Evolutionary conservation across 2,113 vertebrate species (phyloP).

Genomic region (Colistium nudipinnis): DNA sequence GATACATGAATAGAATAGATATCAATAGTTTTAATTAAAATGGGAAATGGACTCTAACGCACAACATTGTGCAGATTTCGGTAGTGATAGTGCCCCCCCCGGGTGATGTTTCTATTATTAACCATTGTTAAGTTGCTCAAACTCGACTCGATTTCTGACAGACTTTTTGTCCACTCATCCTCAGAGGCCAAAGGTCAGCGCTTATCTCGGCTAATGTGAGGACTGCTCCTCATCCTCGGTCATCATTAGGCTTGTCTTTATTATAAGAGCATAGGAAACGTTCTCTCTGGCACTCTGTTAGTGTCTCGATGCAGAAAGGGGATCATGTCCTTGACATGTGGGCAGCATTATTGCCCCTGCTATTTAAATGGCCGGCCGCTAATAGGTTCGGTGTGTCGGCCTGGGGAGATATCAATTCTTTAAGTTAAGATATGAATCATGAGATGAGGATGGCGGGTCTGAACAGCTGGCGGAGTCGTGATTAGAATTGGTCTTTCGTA

Average conservation of each 20-base stretch:
- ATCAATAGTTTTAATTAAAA: not conserved
- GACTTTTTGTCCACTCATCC: slow-evolving; percentile 11
- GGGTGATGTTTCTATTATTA: not conserved
- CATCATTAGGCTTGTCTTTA: slow-evolving; percentile 2
- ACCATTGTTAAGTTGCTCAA: not conserved
- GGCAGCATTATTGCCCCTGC: slow-evolving; percentile 19
- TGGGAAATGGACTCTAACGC: not conserved
- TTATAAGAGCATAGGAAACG: not conserved
- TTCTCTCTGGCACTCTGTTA: not conserved
- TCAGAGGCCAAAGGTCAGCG: slow-evolving; percentile 27
- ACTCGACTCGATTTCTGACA: not conserved
- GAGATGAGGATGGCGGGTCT: slow-evolving; percentile 3
- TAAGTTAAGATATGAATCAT: slow-evolving; percentile 27
- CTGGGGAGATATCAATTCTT: slow-evolving; percentile 2
- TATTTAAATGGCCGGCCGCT: slow-evolving; percentile 14
- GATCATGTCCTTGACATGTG: slow-evolving; percentile 26
- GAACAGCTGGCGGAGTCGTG: slow-evolving; percentile 2
- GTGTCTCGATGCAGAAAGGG: not conserved
- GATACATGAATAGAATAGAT: slow-evolving; percentile 5
- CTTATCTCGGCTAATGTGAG: slow-evolving; percentile 5
- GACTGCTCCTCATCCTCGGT: slow-evolving; percentile 1
- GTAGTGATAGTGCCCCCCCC: not conserved
- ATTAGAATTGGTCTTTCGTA: slow-evolving; percentile 4
- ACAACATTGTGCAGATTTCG: slow-evolving; percentile 7
- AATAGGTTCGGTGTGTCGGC: slow-evolving; percentile 33